Evolutionary conservation across 2,888 invertebrate genomes (phyloP), one percentile per base, ranked within the genome.

Genomic region (Chrysolina americana): DNA sequence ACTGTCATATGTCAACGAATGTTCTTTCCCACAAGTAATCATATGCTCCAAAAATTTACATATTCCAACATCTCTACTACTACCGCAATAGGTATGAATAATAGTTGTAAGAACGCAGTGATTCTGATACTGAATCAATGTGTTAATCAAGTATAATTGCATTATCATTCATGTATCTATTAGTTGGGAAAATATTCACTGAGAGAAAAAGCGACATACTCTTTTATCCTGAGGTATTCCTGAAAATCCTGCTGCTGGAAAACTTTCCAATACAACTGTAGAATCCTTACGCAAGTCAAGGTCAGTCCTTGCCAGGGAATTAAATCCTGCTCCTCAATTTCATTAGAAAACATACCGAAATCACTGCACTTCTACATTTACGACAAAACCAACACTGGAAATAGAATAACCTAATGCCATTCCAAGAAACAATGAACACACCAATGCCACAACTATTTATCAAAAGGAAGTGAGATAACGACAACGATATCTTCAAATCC

Each of bases 211-310:
- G 23, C 62, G n/a, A 78, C 78, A 10, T 78, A 79, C 77, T 78
- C 77, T 77, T 66, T 82, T 73, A 74, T 65, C 75, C 68, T 73
- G 50, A 64, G 21, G 23, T 70, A 64, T 66, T 73, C 69, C 64
- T 78, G 74, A 21, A 84, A 76, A 79, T 85, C 85, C 78, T 93
- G 92, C 76, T 93, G 93, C 86, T 94, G 94, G 89, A 96, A 96
- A 83, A 95, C 95, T 88, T 95, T 96, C 89, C 95, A 95, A 89
- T 96, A 96, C 71, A 96, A 91, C 85, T 94, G 94, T 76, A 96
- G 90, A 72, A 96, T 93, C 89, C 94, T 93, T 80, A 96, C 91
- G 87, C 96, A 96, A 80, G 95, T 93, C 88, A 94, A 93, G 84
- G 93, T 92, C 86, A 96, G 91, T 64, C 95, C 96, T n/a, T 94